Evolutionary conservation across 2,888 invertebrate species (phyloP), one percentile per base, ranked within the genome.

Genomic region (Hirtodrosophila trivittata): DNA sequence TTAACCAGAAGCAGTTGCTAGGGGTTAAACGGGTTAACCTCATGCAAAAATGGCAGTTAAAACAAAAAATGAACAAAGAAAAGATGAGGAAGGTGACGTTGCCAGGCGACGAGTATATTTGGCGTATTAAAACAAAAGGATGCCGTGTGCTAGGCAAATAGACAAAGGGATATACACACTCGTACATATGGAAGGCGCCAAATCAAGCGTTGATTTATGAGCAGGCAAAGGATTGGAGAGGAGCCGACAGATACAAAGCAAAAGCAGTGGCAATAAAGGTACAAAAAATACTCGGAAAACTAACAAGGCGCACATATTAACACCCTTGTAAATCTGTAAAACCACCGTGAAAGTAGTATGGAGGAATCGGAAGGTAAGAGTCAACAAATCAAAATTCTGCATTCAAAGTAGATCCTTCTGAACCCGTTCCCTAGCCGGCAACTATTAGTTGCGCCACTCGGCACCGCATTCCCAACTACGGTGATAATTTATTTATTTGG

Each of bases 401-500:
- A 49, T 46, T 56, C 64, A 52, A 50, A 42, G 51, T 62, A 42
- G 56, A 62, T 51, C 43, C 64, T 33, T 39, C 56, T 21, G 18
- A 21, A 64, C 60, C 58, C 55, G 55, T 66, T 57, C 56, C 47
- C 68, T 58, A 62, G 49, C 62, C 66, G 66, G 66, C 65, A 78
- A 55, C 75, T 74, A 87, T 86, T 87, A 87, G 87, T 65, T 75
- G 75, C 66, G 83, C 76, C 78, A 85, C 86, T 76, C 87, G 66
- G 82, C 55, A 49, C 35, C 57, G 42, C 64, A 60, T 38, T 46
- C 33, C 45, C 42, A 60, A 49, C 58, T 46, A 57, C 51, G 77
- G 78, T 76, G 81, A 88, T 89, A 89, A 88, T 86, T 87, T 88
- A 88, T 89, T 88, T 88, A 88, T 88, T 88, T 87, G 82, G 87